Evolutionary conservation across 1,140 invertebrate genomes (phyloP), one percentile per base, ranked within the genome.

Genomic region (Trichonephila clavata): DNA sequence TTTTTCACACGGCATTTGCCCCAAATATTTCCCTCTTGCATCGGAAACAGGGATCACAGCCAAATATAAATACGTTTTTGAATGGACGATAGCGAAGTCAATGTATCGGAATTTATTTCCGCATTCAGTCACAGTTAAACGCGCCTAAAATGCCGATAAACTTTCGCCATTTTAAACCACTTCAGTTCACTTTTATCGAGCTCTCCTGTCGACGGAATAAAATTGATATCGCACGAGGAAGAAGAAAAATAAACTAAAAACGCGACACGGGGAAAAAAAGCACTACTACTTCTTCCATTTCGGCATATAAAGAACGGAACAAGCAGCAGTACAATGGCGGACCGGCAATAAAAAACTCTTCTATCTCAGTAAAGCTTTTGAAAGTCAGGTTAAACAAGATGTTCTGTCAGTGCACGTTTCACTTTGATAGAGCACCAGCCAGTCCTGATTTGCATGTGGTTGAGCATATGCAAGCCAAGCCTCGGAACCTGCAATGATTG

Each of bases 161-260:
- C 91, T 92, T 92, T 92, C 91, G 91, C 91, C 91, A 92, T 92
- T 92, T 92, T 92, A 92, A 92, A 92, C 91, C 91, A 92, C 91
- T 92, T 86, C 91, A 86, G 83, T 92, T 86, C 91, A 92, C 91
- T 92, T 92, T 92, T 92, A 92, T 92, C 91, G 91, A 92, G 91
- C 83, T 24, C 65, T 92, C 91, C 91, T 92, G 91, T 92, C 91
- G 91, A 57, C 91, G 91, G 91, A 92, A 92, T 86, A 92, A 92
- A 92, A 92, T 92, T 92, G 91, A 92, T 92, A 92, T 92, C 81
- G 91, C 83, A 83, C 21, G 91, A 92, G 86, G 61, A 63, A 91
- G 61, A 92, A 86, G 84, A 86, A 86, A 83, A 43, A 87, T 60
- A 61, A 71, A 39, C 50, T 83, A 71, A 80, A 92, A 92, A 84